Base-by-base conservation (phyloP, 2,113 vertebrate genomes). In the Gila orcuttii region DNA sequence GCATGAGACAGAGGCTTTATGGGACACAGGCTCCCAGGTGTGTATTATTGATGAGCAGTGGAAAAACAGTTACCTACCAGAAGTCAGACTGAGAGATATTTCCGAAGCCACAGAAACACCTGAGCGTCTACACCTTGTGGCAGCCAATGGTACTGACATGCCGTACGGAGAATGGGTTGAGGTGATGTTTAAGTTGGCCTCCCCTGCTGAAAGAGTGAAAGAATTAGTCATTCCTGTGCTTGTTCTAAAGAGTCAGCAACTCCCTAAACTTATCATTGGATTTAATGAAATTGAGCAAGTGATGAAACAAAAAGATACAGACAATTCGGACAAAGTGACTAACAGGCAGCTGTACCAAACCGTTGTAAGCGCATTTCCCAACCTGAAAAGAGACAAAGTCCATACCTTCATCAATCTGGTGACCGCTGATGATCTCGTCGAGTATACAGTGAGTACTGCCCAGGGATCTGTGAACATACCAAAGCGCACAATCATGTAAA, bases 381-480 rank as follows among this genome's bases (percentile, higher is more conserved):
- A 25, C 12, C 64, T 86, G 6, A 68, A 77, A 39, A 83, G 11
- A 45, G 47, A 17, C 6, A 71, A 88, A 69, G 42, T 73, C 0
- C 9, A 47, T 17, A 52, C 76, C 10, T 87, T 85, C n/a, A 75
- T 88, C 62, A 79, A 77, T 52, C 52, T 66, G 13, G 66, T 69
- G 31, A 69, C 31, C 1, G 66, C 28, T 6, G 71, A 85, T 31
- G 69, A 68, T 64, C 10, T 74, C 4, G 66, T 6, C 36, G 89
- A 89, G 4, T 89, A 85, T 59, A 13, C 33, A 17, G 87, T 86
- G 0, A 87, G 77, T 19, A 87, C 87, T 5, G 55, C 19, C 59
- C 36, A 90, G 76, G 86, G 77, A 74, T 23, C 83, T 19, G 60
- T 13, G 76, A 89, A 52, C 60, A 86, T 23, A 84, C 47, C 75